Base-by-base conservation (phyloP, 2,888 invertebrate genomes). In the Linnaemya tessellans region DNA sequence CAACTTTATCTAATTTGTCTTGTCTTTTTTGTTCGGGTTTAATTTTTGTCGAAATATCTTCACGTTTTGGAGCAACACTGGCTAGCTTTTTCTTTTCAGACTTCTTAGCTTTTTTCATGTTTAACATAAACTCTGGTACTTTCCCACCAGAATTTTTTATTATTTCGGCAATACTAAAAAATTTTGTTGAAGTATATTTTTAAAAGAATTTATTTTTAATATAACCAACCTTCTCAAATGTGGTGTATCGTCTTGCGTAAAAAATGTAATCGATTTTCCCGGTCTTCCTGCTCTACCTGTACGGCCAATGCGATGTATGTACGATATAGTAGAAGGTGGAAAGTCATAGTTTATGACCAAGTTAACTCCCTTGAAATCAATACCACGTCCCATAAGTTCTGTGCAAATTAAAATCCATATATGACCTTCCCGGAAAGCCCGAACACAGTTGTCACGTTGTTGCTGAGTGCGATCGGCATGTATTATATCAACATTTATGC, bases 341-440 rank as follows among this genome's bases (percentile, higher is more conserved):
- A 99, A 98, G 93, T 99, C 99, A 91, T 98, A 99, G 94, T 99
- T 99, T 87, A 99, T 94, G 41, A 99, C 98, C 38, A 99, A 94
- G 93, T 98, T 98, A 64, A 99, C 98, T 0, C 98, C 98, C 89
- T 97, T 97, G 92, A 99, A 98, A 93, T 99, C 99, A 86, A 99
- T 97, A 87, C 99, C 99, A 87, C 99, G 95, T 0, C 98, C 97
- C 97, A 99, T 96, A 87, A 99, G 94, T 93, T 99, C 99, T 0
- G 99, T 99, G 93, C 98, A 99, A 88, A 99, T 97, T 75, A 99
- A 93, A 74, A 99, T 96, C 98, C 98, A 99, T 88, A 98, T 96
- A 92, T 96, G 96, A 0, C 99, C 98, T 90, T 96, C 95, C 60
- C 98, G 96, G 93, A 99, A 99, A 87, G 96, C 95, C 87, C 96